These are phyloP conservation scores for Thermophis baileyi DNA, from an alignment of 2,113 vertebrate genomes.

Conservation along the genomic window DNA sequence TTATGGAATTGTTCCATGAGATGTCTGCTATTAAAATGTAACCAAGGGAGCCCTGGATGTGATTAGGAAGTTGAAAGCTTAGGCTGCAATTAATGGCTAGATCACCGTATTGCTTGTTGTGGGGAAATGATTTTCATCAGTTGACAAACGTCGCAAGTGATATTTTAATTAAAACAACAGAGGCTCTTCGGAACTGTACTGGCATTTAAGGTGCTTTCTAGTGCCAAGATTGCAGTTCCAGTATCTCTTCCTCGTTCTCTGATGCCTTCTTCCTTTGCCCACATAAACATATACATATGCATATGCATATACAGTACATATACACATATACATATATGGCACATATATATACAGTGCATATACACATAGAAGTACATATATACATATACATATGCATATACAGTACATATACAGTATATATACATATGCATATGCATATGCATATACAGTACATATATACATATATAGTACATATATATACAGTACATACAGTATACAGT, in stretches of 20 bases:
- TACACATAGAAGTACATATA: no score
- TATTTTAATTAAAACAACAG: conserved; percentile 52
- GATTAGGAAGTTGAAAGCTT: conserved; percentile 36
- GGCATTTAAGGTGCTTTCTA: neutral
- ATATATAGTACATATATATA: no score
- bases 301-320: neutral
- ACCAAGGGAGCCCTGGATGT: conserved; percentile 31
- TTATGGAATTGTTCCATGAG: conserved; percentile 61
- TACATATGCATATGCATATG: no score
- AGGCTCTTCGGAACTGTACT: conserved; percentile 11
- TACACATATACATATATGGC: no score
- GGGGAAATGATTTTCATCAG: neutral
- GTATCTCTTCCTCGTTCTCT: neutral
- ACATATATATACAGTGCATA: neutral
- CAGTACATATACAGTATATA: no score
- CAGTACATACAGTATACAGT: no score
- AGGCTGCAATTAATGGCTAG: neutral
- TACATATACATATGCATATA: no score
- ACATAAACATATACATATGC: neutral
- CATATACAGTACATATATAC: no score
- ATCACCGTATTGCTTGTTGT: neutral
- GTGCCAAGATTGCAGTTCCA: conserved; percentile 16
- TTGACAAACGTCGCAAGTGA: conserved; percentile 24
- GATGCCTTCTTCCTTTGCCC: neutral
- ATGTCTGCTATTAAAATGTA: conserved; percentile 50